Evolutionary conservation across 2,888 invertebrate species (phyloP).

Genomic region (Diogma glabrata): DNA sequence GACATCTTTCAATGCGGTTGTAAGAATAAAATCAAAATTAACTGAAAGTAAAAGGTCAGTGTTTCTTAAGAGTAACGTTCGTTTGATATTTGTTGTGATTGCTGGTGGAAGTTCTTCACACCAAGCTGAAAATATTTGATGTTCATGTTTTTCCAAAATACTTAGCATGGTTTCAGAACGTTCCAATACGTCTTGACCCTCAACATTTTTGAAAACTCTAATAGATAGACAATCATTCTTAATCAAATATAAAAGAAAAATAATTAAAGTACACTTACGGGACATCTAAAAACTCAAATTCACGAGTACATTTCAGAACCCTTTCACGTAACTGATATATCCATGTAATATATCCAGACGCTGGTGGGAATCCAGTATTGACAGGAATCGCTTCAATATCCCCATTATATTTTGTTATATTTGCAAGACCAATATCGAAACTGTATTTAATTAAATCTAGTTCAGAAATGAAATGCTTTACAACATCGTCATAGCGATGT

Average conservation of each 20-base stretch:
- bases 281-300: constrained; percentile 52
- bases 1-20: constrained; percentile 66
- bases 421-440: not conserved
- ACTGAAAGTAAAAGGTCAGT: not conserved
- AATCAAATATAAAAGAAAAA: constrained; percentile 9
- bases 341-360: constrained; percentile 64
- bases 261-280: constrained; percentile 36
- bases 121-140: not conserved
- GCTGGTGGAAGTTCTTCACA: not conserved
- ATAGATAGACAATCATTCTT: no score
- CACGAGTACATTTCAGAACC: constrained; percentile 46
- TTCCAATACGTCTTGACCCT: not conserved
- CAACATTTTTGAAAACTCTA: not conserved
- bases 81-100: not conserved
- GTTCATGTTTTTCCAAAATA: not conserved
- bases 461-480: not conserved
- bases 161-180: not conserved
- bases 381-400: constrained; percentile 42
- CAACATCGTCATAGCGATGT: not conserved
- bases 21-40: constrained; percentile 55
- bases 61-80: not conserved
- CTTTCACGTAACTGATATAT: constrained; percentile 52
- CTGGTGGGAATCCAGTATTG: constrained; percentile 60
- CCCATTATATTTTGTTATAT: not conserved
- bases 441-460: not conserved